A percentile compares a stretch with the other conserved stretches of the same genome.
Evolutionary conservation across 35 echinoderm and acorn worm species (phyloP).

Genomic region (Lytechinus variegatus): DNA sequence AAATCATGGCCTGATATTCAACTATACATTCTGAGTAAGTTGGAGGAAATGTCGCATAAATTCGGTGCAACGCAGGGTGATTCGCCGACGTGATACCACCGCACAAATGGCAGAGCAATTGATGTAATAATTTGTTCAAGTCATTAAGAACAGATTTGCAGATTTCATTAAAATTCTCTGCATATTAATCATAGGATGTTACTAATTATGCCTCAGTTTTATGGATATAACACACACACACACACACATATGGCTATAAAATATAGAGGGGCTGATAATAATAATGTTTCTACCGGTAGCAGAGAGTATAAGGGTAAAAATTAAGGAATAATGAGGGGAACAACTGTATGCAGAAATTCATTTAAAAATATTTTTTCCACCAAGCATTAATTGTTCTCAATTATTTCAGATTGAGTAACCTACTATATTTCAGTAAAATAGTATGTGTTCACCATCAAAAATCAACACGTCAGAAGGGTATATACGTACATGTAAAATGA

Average conservation of each 20-base stretch:
- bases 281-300: neutral
- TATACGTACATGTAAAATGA: too few relatives aligned
- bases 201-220: neutral
- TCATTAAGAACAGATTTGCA: conserved; percentile 8
- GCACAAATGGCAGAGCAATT: neutral
- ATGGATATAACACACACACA: neutral
- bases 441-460: too few relatives aligned
- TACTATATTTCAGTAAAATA: too few relatives aligned
- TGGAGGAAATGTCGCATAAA: neutral
- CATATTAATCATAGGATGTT: neutral
- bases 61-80: neutral
- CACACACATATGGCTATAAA: neutral
- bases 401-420: too few relatives aligned
- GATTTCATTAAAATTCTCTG: neutral
- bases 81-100: neutral
- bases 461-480: too few relatives aligned
- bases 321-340: neutral
- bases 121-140: conserved; percentile 9
- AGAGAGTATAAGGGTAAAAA: neutral
- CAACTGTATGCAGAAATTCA: neutral
- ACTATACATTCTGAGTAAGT: neutral
- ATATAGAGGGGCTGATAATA: neutral
- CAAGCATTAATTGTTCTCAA: too few relatives aligned
- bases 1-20: neutral
- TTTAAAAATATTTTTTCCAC: neutral